Percentiles rank a stretch among this genome's conserved stretches.
Conservation (phyloP, 2,113 vertebrate species). For the Loxodonta africana region DNA sequence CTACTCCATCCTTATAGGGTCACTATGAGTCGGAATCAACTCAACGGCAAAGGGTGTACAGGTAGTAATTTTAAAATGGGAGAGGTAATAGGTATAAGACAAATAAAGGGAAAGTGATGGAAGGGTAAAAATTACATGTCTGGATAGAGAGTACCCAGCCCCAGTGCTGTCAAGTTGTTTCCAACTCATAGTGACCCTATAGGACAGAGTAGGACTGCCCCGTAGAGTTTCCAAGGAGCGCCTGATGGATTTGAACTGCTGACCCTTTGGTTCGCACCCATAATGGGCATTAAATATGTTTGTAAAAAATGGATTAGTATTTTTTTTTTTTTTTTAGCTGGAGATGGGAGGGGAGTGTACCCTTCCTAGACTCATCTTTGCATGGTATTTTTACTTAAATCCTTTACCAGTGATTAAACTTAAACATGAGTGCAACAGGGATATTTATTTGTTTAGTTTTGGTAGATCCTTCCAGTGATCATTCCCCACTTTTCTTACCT, state of each 20-base stretch:
- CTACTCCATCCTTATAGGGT: no score
- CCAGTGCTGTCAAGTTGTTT: no score
- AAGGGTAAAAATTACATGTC: neutral
- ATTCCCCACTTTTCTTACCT: neutral
- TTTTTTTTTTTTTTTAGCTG: neutral
- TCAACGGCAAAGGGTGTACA: no score
- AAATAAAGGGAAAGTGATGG: neutral
- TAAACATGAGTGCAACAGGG: constrained; percentile 11
- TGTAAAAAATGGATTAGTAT: neutral
- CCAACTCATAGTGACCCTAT: no score
- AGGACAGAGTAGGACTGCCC: no score
- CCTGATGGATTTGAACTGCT: no score
- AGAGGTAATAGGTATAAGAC: neutral
- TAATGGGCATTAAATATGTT: neutral
- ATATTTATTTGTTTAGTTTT: neutral
- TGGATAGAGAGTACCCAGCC: neutral
- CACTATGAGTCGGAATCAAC: no score
- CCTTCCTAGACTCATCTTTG: neutral
- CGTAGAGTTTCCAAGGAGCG: no score
- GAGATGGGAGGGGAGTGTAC: neutral
- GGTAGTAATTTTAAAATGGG: constrained; percentile 31
- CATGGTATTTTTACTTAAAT: constrained; percentile 58
- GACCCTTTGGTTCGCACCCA: no score
- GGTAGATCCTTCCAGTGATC: neutral
- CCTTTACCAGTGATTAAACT: constrained; percentile 1